phyloP scores from a whole-genome alignment of 1,140 invertebrate genomes.

The Leptopilina boulardi region DNA sequence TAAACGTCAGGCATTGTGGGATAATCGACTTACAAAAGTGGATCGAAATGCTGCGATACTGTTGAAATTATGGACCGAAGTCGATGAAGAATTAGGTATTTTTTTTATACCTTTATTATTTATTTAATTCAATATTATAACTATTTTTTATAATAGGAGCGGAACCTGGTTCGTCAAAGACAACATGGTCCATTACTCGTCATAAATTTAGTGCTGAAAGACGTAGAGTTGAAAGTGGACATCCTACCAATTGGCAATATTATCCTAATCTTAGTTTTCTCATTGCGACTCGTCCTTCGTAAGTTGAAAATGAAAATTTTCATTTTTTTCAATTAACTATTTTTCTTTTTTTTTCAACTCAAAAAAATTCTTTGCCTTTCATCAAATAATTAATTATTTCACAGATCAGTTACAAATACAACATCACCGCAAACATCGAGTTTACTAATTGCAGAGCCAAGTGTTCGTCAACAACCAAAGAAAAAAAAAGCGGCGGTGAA shows the following conservation, averaged over 20 bases:
- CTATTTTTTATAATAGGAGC: not conserved
- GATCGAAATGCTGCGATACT: not conserved
- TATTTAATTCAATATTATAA: not conserved
- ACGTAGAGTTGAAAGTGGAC: slow-evolving; percentile 2
- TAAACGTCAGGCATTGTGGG: not conserved
- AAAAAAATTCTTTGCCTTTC: not conserved
- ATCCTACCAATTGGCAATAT: not conserved
- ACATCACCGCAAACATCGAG: not conserved
- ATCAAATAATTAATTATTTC: not conserved
- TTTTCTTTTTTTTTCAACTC: not conserved
- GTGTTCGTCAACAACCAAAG: not conserved
- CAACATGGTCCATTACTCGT: not conserved
- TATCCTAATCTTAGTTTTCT: not conserved
- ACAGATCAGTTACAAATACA: not conserved
- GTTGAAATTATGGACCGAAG: not conserved
- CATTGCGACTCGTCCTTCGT: not conserved
- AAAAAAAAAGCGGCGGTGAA: not conserved
- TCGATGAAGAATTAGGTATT: slow-evolving; percentile 13
- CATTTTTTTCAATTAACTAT: no score
- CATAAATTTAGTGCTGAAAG: not conserved
- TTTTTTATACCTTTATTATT: not conserved
- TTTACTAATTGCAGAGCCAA: not conserved
- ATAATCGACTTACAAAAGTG: not conserved
- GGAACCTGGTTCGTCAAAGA: not conserved
- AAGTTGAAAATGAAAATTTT: no score